Evolutionary conservation across 2,797 vertebrate species (phyloP), one percentile per base, ranked within the genome.

Genomic region (Sphenopsis melanotis): DNA sequence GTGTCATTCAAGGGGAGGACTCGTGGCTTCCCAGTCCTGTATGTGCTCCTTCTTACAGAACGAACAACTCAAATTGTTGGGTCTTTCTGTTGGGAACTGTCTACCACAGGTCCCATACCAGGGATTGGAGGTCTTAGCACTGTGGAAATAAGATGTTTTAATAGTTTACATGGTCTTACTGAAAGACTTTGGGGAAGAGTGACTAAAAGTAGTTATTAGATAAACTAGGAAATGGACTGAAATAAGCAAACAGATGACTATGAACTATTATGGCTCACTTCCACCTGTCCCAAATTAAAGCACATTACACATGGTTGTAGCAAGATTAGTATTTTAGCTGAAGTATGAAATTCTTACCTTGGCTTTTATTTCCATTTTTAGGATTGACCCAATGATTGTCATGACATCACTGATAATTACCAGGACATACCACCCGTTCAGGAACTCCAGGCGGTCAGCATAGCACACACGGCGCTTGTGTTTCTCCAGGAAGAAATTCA

Each of bases 361-460:
- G 66, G 98, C 98, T 96, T 99, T 99, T 97, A 99, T 99, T 98
- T 99, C 99, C 98, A 99, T 99, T 97, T 99, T 99, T 94, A 99
- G 95, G 95, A 99, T 97, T 39, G 99, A 99, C 42, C 99, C 99
- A 72, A 98, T 94, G 71, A 99, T 98, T 47, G 99, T 98, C 98
- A 99, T 96, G 39, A 99, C 92, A 94, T 99, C 99, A 11, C 99
- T 99, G 97, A 99, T 78, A 4, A 99, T 99, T 60, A 99, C 98
- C 96, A 99, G 94, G 94, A 99, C 59, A 16, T 99, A 99, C 99
- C 99, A 99, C 44, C 99, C 98, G 2, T 99, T 99, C 81, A 99
- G 95, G 89, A 99, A 99, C 95, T 99, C 98, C 37, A 97, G 95
- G 53, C 97, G 98, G 96, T 99, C 99, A 2, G 98, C 94, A 0